Evolutionary conservation across 2,797 vertebrate genomes (phyloP), one percentile per base, ranked within the genome.

Genomic region (Coracias cyanogaster): DNA sequence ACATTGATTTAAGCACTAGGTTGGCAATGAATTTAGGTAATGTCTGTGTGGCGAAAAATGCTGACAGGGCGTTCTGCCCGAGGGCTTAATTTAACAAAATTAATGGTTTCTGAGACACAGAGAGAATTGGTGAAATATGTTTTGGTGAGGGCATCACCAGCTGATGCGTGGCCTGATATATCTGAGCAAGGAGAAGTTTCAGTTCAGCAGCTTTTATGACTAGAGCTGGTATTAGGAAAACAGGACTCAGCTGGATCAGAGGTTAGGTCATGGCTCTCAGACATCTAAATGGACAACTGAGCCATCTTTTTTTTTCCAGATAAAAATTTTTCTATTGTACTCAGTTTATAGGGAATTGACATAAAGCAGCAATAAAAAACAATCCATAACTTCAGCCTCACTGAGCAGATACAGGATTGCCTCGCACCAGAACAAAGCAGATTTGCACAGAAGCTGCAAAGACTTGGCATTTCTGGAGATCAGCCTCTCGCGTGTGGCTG

Each of bases 341-440:
- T 86, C 62, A 54, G 72, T 80, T 94, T 88, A 58, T 5, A 86
- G 37, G 0, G 1, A 90, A 67, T 29, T 43, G 39, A 43, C 72
- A 91, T 18, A 80, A 83, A 90, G 41, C 48, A 82, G 52, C 31
- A 64, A 65, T 29, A 86, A 80, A 90, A 81, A 31, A 76, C 64
- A 28, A 17, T 20, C 52, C 48, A 31, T 48, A 37, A 43, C 33
- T 52, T 52, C 71, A 90, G 55, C 46, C 45, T 35, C 0, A 0
- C 31, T 62, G 67, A 71, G 52, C 74, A 57, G 61, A 39, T 18
- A 25, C 2, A n/a, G 58, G 51, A 22, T 10, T 57, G 58, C 49
- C 58, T 57, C 20, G 10, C 24, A 21, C 20, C 41, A 41, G 20
- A 51, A 60, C 29, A 51, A 71, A 51, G 37, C n/a, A 48, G 58